A percentile compares a stretch with the other conserved stretches of the same genome.
Evolutionary conservation across 2,888 invertebrate genomes (phyloP).

Genomic region (Morinoia aosen): DNA sequence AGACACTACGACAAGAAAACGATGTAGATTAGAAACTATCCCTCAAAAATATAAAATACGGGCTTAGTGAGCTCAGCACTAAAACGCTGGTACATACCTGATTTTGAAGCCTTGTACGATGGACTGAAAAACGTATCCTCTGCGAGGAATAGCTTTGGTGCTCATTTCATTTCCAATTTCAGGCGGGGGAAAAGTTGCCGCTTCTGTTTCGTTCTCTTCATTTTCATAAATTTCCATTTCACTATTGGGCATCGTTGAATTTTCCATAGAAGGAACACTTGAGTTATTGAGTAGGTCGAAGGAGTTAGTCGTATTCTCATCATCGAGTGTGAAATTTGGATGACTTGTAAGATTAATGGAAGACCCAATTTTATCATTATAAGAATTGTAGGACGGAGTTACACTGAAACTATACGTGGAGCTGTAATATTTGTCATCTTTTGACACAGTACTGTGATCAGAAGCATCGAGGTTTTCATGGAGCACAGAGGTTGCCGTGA

Average conservation of each 20-base stretch:
- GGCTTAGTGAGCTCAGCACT: too few relatives aligned
- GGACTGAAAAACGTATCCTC: not conserved
- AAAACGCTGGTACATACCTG: not conserved
- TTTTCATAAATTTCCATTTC: not conserved
- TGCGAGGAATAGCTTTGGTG: not conserved
- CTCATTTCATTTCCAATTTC: not conserved
- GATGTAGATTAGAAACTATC: too few relatives aligned
- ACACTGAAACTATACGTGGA: not conserved
- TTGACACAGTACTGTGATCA: not conserved
- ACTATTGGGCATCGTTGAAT: not conserved
- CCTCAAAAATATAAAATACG: too few relatives aligned
- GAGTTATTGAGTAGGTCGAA: not conserved
- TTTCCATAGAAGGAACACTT: not conserved
- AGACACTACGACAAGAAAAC: too few relatives aligned
- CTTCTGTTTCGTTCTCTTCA: not conserved
- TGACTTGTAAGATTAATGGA: not conserved
- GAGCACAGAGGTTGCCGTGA: not conserved
- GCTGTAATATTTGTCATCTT: not conserved
- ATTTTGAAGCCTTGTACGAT: not conserved
- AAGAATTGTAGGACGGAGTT: not conserved
- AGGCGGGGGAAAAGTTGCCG: not conserved
- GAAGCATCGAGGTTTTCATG: not conserved
- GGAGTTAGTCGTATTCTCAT: not conserved
- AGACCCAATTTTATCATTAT: not conserved
- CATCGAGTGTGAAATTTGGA: not conserved